Percentiles rank a stretch among this genome's conserved stretches.
phyloP scores from a whole-genome alignment of 30 jellyfish, hydroid and myxozoan species.

The Cassiopea xamachana region DNA sequence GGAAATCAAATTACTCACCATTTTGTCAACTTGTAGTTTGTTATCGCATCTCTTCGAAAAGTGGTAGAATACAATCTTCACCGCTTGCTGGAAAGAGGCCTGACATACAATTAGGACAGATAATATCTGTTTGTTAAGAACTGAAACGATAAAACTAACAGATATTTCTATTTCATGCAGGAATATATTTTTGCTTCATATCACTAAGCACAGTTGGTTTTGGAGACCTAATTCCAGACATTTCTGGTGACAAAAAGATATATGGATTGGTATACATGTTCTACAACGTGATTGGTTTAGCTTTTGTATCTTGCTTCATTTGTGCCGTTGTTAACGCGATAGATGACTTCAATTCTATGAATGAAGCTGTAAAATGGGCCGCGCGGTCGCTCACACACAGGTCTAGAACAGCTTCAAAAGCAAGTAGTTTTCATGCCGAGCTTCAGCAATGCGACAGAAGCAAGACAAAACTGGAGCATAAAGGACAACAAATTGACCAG shows the following conservation, averaged over 20 bases:
- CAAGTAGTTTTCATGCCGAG: background rate
- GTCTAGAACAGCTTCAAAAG: background rate
- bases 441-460: background rate
- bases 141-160: background rate
- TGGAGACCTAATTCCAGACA: conserved; percentile 72
- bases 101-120: no score
- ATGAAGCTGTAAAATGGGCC: conserved; percentile 45
- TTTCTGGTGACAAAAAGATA: conserved; percentile 49
- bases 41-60: no score
- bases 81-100: no score
- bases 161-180: conserved; percentile 1
- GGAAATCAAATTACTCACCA: no score
- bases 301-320: conserved; percentile 67
- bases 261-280: conserved; percentile 72
- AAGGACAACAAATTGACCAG: background rate
- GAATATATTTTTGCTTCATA: conserved; percentile 71
- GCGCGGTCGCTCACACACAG: conserved; percentile 12
- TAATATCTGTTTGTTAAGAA: no score
- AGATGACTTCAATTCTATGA: conserved; percentile 59
- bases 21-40: no score
- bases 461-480: background rate
- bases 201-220: conserved; percentile 75
- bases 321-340: conserved; percentile 70
- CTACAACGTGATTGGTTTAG: conserved; percentile 64
- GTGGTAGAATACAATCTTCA: no score